Evolutionary conservation across 1,140 invertebrate genomes (phyloP).

Genomic region (Pectinophora gossypiella): DNA sequence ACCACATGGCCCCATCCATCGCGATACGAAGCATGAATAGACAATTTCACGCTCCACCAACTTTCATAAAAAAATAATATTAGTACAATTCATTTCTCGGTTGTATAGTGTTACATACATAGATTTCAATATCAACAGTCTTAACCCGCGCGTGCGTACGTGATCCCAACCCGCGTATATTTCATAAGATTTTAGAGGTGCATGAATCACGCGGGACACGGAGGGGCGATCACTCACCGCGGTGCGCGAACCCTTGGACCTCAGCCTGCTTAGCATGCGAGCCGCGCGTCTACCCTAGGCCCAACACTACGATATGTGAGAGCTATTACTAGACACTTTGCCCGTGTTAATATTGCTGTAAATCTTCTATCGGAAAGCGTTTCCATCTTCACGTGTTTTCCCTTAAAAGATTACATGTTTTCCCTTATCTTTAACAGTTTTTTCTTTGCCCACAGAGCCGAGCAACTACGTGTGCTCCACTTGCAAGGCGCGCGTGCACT

Average conservation of each 20-base stretch:
- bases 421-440: conserved; percentile 17
- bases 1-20: conserved; percentile 31
- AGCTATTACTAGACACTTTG: conserved; percentile 74
- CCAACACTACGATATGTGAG: conserved; percentile 71
- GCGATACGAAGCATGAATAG: not conserved
- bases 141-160: conserved; percentile 64
- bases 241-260: conserved; percentile 51
- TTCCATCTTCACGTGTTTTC: conserved; percentile 26
- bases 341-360: conserved; percentile 70
- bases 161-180: conserved; percentile 68
- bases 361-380: conserved; percentile 54
- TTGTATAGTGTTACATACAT: conserved; percentile 58
- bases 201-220: conserved; percentile 72
- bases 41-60: not conserved
- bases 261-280: conserved; percentile 58
- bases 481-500: conserved; percentile 91
- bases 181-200: conserved; percentile 75
- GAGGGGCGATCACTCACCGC: conserved; percentile 67
- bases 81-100: conserved; percentile 33
- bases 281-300: conserved; percentile 61
- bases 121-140: conserved; percentile 74
- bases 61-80: conserved; percentile 16
- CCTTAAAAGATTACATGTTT: not conserved
- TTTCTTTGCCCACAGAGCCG: conserved; percentile 90
- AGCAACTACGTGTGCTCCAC: conserved; percentile 95